Base-by-base conservation (phyloP, 2,797 vertebrate genomes). In the Masticophis lateralis region DNA sequence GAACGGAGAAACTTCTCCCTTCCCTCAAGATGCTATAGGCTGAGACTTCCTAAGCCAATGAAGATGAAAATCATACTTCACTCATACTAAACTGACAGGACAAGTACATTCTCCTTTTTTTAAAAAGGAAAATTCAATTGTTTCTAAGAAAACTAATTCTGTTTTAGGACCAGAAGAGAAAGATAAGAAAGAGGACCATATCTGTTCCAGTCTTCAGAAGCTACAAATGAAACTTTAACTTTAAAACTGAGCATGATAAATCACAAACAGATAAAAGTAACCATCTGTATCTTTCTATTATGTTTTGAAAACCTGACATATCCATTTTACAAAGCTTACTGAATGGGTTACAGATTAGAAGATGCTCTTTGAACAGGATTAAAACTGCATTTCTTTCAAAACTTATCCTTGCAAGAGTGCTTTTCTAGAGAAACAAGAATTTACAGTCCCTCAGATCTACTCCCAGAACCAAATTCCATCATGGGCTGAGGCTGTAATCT, bases 401-500 rank as follows among this genome's bases (percentile, higher is more conserved):
- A 53, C 43, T 9, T 60, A 12, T 14, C n/a, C 86, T 8, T 20
- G 69, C 4, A 53, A 86, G 53, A 60, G 10, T 55, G 37, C 20
- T 79, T 43, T 79, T 37, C 43, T 13, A 79, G 43, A 4, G 51
- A 20, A 37, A 57, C 56, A 53, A 90, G 37, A 93, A 89, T 88
- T 87, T 56, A 20, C 47, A 57, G 47, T 57, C 91, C 92, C 79
- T 28, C 91, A 91, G 92, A 61, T 92, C 94, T 74, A 87, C 87
- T 94, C 91, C 91, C 83, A 0, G 37, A 60, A 83, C 88, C 91
- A 28, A 91, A 57, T 91, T 43, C 90, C 1, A 0, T 60, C 89
- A 91, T 95, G 91, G 94, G 95, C 94, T 95, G 92, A 92, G 92
- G 94, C 87, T 94, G 93, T 93, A 1, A 6, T 47, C 59, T 92